phyloP scores from a whole-genome alignment of 2,113 vertebrate species.

The Oenanthe oenanthe region DNA sequence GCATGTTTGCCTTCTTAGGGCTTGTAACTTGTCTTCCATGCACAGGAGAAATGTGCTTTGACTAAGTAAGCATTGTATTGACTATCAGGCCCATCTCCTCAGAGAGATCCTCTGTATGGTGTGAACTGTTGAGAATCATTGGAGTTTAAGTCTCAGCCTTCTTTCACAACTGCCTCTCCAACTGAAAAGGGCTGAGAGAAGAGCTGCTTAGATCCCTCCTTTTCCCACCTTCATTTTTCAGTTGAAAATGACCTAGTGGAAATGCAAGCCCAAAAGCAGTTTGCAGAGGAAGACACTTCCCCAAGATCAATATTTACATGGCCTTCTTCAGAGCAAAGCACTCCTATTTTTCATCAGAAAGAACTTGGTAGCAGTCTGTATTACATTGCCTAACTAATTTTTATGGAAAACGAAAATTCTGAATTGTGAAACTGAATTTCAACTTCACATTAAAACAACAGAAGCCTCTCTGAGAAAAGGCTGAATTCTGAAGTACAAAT shows the following conservation, averaged over 20 bases:
- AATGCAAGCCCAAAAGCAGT: background rate
- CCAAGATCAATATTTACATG: background rate
- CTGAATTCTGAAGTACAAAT: background rate
- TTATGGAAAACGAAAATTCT: background rate
- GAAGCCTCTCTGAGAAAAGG: background rate
- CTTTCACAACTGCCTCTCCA: background rate
- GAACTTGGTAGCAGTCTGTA: background rate
- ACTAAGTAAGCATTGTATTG: background rate
- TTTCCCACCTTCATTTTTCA: background rate
- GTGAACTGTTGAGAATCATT: background rate
- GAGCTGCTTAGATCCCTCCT: background rate
- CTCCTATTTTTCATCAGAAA: background rate
- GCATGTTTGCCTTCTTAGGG: background rate
- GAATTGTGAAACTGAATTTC: background rate
- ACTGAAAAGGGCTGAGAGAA: background rate
- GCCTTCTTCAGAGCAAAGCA: background rate
- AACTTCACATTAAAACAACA: background rate
- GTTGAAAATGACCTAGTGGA: background rate
- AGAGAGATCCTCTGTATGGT: background rate
- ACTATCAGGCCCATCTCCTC: background rate
- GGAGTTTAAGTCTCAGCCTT: background rate
- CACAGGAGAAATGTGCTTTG: background rate
- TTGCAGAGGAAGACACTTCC: background rate
- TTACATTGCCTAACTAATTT: background rate
- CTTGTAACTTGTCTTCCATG: background rate